Conservation (phyloP, 2,888 invertebrate genomes). For the Cheilosia soror region DNA sequence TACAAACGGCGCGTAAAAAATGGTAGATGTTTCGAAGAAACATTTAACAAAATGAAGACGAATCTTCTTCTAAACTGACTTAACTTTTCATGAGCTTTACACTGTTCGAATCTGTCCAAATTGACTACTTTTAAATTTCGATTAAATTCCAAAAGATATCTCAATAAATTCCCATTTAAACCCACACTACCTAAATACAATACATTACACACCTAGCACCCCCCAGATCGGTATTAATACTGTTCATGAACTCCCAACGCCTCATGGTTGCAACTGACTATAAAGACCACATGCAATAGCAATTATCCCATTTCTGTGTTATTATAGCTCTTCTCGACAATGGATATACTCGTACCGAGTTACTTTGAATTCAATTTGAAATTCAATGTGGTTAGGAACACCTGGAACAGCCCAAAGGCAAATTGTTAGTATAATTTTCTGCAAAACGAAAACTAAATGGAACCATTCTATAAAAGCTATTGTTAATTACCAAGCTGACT, state of each 20-base stretch:
- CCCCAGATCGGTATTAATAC: not conserved
- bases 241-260: not conserved
- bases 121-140: too few relatives aligned
- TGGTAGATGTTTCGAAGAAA: too few relatives aligned
- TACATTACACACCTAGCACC: too few relatives aligned
- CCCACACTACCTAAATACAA: too few relatives aligned
- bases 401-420: not conserved
- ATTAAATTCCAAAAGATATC: too few relatives aligned
- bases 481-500: conserved; percentile 23
- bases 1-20: too few relatives aligned
- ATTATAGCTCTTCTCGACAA: not conserved
- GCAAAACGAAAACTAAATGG: not conserved
- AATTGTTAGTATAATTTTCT: not conserved
- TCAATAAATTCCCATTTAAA: too few relatives aligned
- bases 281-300: too few relatives aligned
- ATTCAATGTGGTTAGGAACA: conserved; percentile 9
- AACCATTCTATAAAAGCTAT: not conserved
- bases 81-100: too few relatives aligned
- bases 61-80: too few relatives aligned
- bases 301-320: not conserved
- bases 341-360: not conserved
- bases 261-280: not conserved
- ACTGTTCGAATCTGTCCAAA: too few relatives aligned
- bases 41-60: too few relatives aligned
- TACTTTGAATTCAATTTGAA: conserved; percentile 2